Percentiles rank a stretch among this genome's conserved stretches.
These are phyloP conservation scores for Pseudachorutes palmiensis DNA, from an alignment of 1,140 invertebrate species.

Conservation along the genomic window DNA sequence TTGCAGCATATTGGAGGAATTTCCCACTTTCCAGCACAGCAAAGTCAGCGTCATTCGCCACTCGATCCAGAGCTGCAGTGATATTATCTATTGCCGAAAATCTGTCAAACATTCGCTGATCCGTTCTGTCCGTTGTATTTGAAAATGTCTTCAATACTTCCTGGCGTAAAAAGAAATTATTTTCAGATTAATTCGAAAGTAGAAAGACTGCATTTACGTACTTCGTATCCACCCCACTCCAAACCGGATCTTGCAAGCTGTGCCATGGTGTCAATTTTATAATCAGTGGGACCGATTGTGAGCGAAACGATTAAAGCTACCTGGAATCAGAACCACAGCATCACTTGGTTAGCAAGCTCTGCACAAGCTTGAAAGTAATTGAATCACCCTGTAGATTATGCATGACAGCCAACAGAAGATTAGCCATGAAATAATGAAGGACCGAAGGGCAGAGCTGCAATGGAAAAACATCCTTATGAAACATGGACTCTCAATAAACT, in stretches of 20 bases:
- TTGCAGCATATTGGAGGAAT: constrained; percentile 30
- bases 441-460: constrained; percentile 23
- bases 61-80: constrained; percentile 24
- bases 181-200: not conserved
- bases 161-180: constrained; percentile 1
- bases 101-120: constrained; percentile 28
- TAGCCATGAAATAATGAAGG: constrained; percentile 35
- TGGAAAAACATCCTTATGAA: not conserved
- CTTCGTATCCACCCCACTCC: constrained; percentile 31
- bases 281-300: constrained; percentile 31
- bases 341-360: too few species aligned
- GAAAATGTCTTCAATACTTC: constrained; percentile 31
- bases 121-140: constrained; percentile 22
- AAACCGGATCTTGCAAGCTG: constrained; percentile 26
- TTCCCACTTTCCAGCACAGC: constrained; percentile 34
- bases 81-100: constrained; percentile 24
- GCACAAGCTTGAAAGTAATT: not conserved
- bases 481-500: too few species aligned
- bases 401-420: constrained; percentile 34
- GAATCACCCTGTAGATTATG: constrained; percentile 32
- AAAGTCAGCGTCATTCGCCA: constrained; percentile 30
- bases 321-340: too few species aligned
- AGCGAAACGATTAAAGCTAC: constrained; percentile 35
- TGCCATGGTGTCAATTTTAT: constrained; percentile 26
- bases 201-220: not conserved